Conservation (phyloP, 2,888 invertebrate genomes). For the Epinotia ramella region DNA sequence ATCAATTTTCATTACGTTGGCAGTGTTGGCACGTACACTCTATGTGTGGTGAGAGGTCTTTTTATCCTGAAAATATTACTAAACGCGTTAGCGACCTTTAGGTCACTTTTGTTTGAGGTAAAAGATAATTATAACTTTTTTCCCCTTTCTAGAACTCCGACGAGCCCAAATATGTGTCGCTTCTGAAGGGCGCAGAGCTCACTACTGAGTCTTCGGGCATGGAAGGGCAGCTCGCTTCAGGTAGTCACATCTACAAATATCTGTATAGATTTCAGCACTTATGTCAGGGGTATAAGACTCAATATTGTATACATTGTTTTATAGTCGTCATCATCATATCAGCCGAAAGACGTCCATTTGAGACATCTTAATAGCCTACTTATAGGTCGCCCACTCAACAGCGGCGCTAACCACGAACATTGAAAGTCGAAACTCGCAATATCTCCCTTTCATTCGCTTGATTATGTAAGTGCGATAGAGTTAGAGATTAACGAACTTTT, state of each 20-base stretch:
- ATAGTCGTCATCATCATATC: not conserved
- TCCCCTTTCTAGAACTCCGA: conserved; percentile 79
- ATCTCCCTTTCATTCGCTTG: too few species aligned
- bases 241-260: conserved; percentile 1
- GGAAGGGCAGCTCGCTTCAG: conserved; percentile 64
- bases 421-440: too few species aligned
- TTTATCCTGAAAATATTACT: not conserved
- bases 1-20: not conserved
- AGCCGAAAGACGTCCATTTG: too few species aligned
- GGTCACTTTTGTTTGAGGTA: too few species aligned
- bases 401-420: too few species aligned
- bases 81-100: not conserved
- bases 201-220: conserved; percentile 71
- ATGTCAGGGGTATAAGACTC: not conserved
- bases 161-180: conserved; percentile 84
- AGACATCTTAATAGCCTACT: too few species aligned
- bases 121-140: not conserved
- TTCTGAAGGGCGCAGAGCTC: conserved; percentile 85
- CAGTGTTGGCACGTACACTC: not conserved
- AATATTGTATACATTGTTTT: not conserved
- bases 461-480: too few species aligned
- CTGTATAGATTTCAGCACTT: not conserved
- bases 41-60: not conserved
- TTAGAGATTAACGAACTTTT: too few species aligned
- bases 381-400: too few species aligned